Percentiles rank a stretch among this genome's conserved stretches.
phyloP scores from a whole-genome alignment of 2,797 vertebrate species.

The Prunella strophiata region DNA sequence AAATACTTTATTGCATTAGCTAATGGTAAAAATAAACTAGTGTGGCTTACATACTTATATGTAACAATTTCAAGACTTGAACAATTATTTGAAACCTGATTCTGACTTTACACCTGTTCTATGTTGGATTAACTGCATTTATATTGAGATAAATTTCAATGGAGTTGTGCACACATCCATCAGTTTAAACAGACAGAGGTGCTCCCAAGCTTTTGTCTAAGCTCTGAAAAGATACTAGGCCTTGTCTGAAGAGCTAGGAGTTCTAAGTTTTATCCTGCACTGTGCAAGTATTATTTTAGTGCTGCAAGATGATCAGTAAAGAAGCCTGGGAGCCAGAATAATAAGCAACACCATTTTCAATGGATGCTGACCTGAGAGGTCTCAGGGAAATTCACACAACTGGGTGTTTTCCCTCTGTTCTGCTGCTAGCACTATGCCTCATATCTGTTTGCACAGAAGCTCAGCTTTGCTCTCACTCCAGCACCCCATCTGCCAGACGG shows the following conservation, averaged over 20 bases:
- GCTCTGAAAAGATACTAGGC: neutral
- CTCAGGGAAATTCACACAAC: neutral
- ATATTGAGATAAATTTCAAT: neutral
- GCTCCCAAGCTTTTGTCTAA: neutral
- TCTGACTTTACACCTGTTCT: neutral
- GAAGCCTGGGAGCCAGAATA: neutral
- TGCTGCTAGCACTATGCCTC: neutral
- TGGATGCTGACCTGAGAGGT: neutral
- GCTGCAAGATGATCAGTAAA: neutral
- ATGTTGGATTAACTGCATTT: neutral
- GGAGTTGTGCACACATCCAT: constrained; percentile 10
- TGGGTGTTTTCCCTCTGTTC: neutral
- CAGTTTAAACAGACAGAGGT: constrained; percentile 14
- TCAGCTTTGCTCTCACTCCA: neutral
- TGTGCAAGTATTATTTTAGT: neutral
- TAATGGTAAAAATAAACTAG: constrained; percentile 20
- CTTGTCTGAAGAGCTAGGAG: neutral
- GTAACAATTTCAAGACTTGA: neutral
- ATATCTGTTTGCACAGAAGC: neutral
- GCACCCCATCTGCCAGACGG: neutral
- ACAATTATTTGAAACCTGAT: constrained; percentile 5
- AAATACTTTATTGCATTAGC: constrained; percentile 32
- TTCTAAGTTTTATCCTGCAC: neutral
- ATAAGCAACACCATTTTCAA: neutral
- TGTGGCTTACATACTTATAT: neutral